Conservation (phyloP, 1,140 invertebrate genomes). For the Tetranychus urticae region DNA sequence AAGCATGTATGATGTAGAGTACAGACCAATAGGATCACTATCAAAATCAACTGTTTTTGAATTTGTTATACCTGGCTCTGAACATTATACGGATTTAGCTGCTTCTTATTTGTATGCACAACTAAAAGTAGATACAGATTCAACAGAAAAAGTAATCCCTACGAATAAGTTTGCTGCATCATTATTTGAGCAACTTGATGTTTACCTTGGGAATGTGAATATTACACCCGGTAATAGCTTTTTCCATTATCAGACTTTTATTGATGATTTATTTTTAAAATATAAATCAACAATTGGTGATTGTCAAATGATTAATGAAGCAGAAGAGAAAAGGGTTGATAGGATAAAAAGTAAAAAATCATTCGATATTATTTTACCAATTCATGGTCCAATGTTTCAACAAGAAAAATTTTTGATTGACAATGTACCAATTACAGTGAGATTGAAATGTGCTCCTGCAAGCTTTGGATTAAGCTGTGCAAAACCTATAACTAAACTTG, state of each 20-base stretch:
- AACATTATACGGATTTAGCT: neutral
- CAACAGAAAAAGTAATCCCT: neutral
- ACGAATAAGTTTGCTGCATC: neutral
- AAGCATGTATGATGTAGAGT: neutral
- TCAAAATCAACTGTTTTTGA: neutral
- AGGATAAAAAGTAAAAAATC: neutral
- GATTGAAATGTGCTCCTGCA: neutral
- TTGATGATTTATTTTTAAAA: neutral
- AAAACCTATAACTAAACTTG: neutral
- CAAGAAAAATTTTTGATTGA: neutral
- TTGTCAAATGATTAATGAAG: neutral
- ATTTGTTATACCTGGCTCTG: neutral
- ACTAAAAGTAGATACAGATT: neutral
- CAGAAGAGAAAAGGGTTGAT: neutral
- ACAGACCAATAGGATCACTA: neutral
- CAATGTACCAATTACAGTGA: neutral
- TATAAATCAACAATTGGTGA: neutral
- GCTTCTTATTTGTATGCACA: neutral
- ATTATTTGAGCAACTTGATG: neutral
- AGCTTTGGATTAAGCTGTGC: neutral
- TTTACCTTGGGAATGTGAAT: neutral
- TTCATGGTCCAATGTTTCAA: neutral
- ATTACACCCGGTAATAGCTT: neutral
- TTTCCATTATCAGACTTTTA: neutral
- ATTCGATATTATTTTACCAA: neutral